These are phyloP conservation scores for Echiichthys vipera DNA, from an alignment of 2,797 vertebrate species.

Conservation along the genomic window DNA sequence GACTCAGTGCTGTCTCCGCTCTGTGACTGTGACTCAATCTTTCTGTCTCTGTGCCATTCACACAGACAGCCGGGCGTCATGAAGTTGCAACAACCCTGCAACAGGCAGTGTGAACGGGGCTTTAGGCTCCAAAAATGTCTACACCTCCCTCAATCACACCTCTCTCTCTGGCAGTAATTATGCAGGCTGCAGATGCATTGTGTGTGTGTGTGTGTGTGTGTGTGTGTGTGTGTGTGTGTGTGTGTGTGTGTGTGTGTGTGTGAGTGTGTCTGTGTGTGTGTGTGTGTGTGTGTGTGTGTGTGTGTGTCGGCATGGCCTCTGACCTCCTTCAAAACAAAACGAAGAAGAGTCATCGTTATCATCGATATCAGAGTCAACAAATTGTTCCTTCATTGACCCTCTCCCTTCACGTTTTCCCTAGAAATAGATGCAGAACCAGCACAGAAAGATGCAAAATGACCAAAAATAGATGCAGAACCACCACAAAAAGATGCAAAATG, in stretches of 20 bases:
- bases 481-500: no score
- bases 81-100: no score
- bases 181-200: conserved; percentile 38
- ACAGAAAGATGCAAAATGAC: no score
- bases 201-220: conserved; percentile 19
- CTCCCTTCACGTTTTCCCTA: neutral
- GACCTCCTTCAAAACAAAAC: conserved; percentile 51
- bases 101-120: no score
- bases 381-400: neutral
- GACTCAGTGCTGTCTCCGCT: no score
- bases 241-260: conserved; percentile 13
- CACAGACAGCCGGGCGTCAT: no score
- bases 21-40: no score
- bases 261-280: conserved; percentile 18
- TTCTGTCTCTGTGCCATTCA: no score
- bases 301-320: conserved; percentile 18
- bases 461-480: no score
- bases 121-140: no score
- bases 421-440: no score
- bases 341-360: conserved; percentile 36
- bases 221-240: conserved; percentile 30
- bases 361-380: conserved; percentile 28
- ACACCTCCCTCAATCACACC: conserved; percentile 11
- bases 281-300: conserved; percentile 8
- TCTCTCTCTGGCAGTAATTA: conserved; percentile 46